Percentiles rank a stretch among this genome's conserved stretches.
Conservation (phyloP, 2,113 vertebrate species). For the Bubo bubo region DNA sequence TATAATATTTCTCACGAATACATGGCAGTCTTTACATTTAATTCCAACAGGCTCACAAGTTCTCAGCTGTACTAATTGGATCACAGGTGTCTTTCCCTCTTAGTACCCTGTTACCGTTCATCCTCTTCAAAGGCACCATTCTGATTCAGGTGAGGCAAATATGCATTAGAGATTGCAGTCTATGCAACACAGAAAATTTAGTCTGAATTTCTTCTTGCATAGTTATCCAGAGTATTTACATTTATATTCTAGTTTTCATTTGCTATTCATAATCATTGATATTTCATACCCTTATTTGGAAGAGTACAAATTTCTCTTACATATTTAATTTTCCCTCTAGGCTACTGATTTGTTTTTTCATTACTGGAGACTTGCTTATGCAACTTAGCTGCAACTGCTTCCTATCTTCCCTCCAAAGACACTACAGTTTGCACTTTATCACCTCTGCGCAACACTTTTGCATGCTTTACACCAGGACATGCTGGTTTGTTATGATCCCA, state of each 20-base stretch:
- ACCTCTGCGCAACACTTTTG: background rate
- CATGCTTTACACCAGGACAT: background rate
- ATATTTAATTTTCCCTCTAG: background rate
- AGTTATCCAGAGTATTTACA: background rate
- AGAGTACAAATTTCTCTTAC: background rate
- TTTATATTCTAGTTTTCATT: background rate
- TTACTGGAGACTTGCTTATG: background rate
- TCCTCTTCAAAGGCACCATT: background rate
- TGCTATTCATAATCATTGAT: background rate
- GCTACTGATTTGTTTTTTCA: background rate
- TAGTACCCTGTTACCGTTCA: background rate
- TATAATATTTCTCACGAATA: background rate
- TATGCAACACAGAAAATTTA: background rate
- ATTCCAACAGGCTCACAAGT: background rate
- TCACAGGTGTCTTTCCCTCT: background rate
- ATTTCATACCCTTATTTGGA: background rate
- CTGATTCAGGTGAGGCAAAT: background rate
- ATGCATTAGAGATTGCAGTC: background rate
- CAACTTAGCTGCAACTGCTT: background rate
- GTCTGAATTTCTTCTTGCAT: background rate
- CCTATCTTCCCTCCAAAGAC: background rate
- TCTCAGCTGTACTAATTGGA: background rate
- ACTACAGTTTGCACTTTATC: background rate
- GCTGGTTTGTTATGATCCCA: background rate
- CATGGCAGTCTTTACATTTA: background rate